Evolutionary conservation across 2,888 invertebrate species (phyloP).

Genomic region (Plusia festucae): DNA sequence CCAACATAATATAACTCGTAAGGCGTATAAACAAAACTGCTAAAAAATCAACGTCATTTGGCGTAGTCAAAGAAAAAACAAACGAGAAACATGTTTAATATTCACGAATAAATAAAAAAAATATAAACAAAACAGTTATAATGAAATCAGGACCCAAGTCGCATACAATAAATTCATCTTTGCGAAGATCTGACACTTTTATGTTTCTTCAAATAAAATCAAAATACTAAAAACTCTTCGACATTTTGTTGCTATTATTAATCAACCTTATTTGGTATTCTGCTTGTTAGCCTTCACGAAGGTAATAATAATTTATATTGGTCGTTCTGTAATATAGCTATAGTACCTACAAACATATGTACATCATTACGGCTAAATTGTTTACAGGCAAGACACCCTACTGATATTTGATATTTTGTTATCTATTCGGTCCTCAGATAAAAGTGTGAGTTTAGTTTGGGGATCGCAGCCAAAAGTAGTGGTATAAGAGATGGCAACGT

Average conservation of each 20-base stretch:
- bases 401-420: too few relatives aligned
- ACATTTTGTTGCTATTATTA: constrained; percentile 23
- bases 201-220: constrained; percentile 27
- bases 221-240: constrained; percentile 21
- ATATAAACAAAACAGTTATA: constrained; percentile 27
- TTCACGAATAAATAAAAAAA: constrained; percentile 12
- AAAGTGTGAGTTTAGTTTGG: too few relatives aligned
- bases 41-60: background rate
- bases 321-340: too few relatives aligned
- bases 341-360: background rate
- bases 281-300: background rate
- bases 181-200: constrained; percentile 41
- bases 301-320: background rate
- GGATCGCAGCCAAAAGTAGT: too few relatives aligned
- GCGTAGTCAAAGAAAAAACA: background rate
- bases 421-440: too few relatives aligned
- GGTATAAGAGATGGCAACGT: too few relatives aligned
- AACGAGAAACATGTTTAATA: constrained; percentile 6
- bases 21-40: too few relatives aligned
- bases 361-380: too few relatives aligned
- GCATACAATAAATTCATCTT: constrained; percentile 41
- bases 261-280: constrained; percentile 7
- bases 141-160: constrained; percentile 26
- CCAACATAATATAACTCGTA: too few relatives aligned
- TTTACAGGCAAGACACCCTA: too few relatives aligned